Conservation (phyloP, 2,888 invertebrate genomes). For the Acleris cristana region DNA sequence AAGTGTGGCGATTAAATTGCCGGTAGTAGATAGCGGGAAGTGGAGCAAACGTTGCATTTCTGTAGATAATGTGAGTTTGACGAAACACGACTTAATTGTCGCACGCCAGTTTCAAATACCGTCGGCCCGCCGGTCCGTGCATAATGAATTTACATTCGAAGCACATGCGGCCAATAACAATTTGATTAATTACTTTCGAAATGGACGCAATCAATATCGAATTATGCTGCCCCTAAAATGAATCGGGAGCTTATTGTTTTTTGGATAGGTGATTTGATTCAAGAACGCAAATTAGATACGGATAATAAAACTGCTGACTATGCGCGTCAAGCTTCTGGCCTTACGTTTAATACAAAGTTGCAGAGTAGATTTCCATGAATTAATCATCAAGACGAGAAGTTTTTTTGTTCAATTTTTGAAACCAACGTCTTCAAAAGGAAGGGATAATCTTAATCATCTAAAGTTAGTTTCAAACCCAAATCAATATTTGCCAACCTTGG, state of each 20-base stretch:
- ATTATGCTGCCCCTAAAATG: slow-evolving; percentile 7
- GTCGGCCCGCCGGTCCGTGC: slow-evolving; percentile 54
- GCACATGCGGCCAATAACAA: slow-evolving; percentile 20
- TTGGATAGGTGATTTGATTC: slow-evolving; percentile 46
- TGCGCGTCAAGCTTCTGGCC: slow-evolving; percentile 54
- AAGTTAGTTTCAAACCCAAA: slow-evolving; percentile 27
- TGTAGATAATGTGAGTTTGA: slow-evolving; percentile 48
- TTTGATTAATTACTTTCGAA: slow-evolving; percentile 23
- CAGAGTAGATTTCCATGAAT: slow-evolving; percentile 39
- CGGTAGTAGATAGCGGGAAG: slow-evolving; percentile 59
- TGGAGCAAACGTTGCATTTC: slow-evolving; percentile 54
- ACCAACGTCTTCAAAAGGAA: slow-evolving; percentile 1
- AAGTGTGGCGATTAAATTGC: slow-evolving; percentile 41
- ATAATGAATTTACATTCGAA: slow-evolving; percentile 60
- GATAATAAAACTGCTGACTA: slow-evolving; percentile 57
- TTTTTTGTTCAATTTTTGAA: slow-evolving; percentile 26
- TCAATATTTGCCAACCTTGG: slow-evolving; percentile 51
- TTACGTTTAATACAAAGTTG: slow-evolving; percentile 48
- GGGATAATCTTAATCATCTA: slow-evolving; percentile 15
- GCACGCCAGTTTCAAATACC: slow-evolving; percentile 63
- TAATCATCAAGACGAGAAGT: slow-evolving; percentile 43
- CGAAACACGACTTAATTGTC: slow-evolving; percentile 69
- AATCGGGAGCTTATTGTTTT: slow-evolving; percentile 21
- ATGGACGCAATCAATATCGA: slow-evolving; percentile 13
- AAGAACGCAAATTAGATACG: slow-evolving; percentile 62